Percentiles rank a stretch among this genome's conserved stretches.
Conservation (phyloP, 2,113 vertebrate species). For the Crotalus viridis region DNA sequence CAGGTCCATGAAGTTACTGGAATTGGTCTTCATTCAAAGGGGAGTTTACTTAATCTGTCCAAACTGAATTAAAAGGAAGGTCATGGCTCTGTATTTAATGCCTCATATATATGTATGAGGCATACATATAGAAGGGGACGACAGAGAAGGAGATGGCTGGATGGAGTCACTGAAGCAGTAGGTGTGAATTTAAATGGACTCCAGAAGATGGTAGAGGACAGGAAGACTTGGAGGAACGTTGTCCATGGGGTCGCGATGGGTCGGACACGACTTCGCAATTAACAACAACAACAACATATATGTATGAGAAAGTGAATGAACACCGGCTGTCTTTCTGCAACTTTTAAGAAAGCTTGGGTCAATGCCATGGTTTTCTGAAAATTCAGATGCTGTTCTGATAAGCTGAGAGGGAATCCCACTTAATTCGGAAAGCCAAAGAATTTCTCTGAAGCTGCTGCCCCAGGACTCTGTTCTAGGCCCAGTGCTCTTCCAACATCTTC, state of each 20-base stretch:
- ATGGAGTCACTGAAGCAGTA: too few species aligned
- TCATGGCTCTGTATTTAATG: not conserved
- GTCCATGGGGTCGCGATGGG: too few species aligned
- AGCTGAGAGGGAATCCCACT: not conserved
- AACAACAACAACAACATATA: not conserved
- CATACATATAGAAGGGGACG: too few species aligned
- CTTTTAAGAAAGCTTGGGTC: not conserved
- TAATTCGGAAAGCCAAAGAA: not conserved
- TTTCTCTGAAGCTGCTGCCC: not conserved
- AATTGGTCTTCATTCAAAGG: not conserved
- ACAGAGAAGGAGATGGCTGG: too few species aligned
- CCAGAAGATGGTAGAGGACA: too few species aligned
- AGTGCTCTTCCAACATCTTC: too few species aligned
- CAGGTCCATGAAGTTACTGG: not conserved
- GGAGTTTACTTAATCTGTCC: not conserved
- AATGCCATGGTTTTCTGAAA: not conserved
- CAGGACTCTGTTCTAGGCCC: too few species aligned
- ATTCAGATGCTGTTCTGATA: not conserved
- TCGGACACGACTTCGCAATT: too few species aligned
- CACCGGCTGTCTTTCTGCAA: not conserved
- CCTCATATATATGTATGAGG: not conserved
- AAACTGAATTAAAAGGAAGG: not conserved
- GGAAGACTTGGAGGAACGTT: too few species aligned
- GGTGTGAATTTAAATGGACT: too few species aligned
- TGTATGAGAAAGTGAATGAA: not conserved